phyloP scores from a whole-genome alignment of 2,113 vertebrate species.

The Xyliphius kryptos region DNA sequence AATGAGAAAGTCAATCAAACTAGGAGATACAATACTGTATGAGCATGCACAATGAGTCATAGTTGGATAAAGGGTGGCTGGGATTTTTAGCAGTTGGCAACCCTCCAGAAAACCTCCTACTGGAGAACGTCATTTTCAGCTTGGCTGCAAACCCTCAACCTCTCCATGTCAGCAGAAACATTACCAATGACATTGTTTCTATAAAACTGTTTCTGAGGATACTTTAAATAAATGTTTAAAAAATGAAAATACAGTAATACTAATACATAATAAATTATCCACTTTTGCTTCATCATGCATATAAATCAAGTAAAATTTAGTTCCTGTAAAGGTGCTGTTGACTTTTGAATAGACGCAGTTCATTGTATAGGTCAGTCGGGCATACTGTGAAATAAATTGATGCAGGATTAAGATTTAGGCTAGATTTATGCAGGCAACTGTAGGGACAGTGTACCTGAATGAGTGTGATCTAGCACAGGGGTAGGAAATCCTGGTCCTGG shows the following conservation, averaged over 20 bases:
- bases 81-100: too few relatives aligned
- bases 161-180: conserved; percentile 8
- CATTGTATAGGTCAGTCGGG: background rate
- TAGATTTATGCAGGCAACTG: conserved; percentile 23
- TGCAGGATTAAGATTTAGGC: conserved; percentile 14
- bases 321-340: background rate
- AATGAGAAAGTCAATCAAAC: conserved; percentile 36
- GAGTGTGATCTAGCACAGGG: conserved; percentile 3
- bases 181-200: conserved; percentile 6
- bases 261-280: too few relatives aligned
- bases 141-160: conserved; percentile 15
- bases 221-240: too few relatives aligned
- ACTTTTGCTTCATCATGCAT: conserved; percentile 2
- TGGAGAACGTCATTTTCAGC: conserved; percentile 49
- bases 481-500: too few relatives aligned
- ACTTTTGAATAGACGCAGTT: conserved; percentile 2
- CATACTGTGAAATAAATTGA: background rate
- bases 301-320: background rate
- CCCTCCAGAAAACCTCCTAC: conserved; percentile 58
- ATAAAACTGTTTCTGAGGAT: too few relatives aligned
- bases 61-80: too few relatives aligned
- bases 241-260: too few relatives aligned
- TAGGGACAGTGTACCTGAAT: conserved; percentile 26
- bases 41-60: conserved; percentile 38
- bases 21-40: conserved; percentile 43